Evolutionary conservation across 2,797 vertebrate genomes (phyloP).

Genomic region (Tiaroga cobitis): DNA sequence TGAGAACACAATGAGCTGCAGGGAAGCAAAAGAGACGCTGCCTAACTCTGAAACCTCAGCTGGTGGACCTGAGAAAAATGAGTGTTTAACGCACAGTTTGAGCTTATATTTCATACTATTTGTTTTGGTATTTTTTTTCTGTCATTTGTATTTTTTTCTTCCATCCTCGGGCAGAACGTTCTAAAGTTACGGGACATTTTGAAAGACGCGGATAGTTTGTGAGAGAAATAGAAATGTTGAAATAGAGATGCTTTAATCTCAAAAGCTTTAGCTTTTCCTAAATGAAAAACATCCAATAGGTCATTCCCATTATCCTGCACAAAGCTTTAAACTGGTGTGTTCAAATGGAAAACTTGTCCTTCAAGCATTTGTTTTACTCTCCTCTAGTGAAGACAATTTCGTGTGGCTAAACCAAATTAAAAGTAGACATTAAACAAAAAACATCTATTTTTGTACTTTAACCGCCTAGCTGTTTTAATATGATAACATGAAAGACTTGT

Average conservation of each 20-base stretch:
- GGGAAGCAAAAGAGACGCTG: conserved; percentile 10
- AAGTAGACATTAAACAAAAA: conserved; percentile 38
- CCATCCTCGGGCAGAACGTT: neutral
- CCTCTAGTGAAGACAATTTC: conserved; percentile 23
- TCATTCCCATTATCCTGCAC: conserved; percentile 49
- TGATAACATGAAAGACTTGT: conserved; percentile 49
- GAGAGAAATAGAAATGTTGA: conserved; percentile 6
- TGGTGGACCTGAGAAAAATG: neutral
- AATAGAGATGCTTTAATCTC: conserved; percentile 17
- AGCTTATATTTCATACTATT: conserved; percentile 2
- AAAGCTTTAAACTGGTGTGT: conserved; percentile 44
- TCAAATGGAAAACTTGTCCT: conserved; percentile 40
- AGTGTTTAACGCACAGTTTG: neutral
- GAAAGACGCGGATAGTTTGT: neutral
- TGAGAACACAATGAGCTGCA: conserved; percentile 8
- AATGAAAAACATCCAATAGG: conserved; percentile 23
- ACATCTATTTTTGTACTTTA: conserved; percentile 3
- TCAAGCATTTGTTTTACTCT: conserved; percentile 31
- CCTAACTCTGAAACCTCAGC: conserved; percentile 7
- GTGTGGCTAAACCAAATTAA: conserved; percentile 17
- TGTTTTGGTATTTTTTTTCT: neutral
- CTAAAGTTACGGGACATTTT: neutral
- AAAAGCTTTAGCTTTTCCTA: conserved; percentile 9
- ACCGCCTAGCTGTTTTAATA: conserved; percentile 36
- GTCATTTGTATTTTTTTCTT: neutral